phyloP scores from a whole-genome alignment of 2,113 vertebrate genomes.

The Zapornia atra region DNA sequence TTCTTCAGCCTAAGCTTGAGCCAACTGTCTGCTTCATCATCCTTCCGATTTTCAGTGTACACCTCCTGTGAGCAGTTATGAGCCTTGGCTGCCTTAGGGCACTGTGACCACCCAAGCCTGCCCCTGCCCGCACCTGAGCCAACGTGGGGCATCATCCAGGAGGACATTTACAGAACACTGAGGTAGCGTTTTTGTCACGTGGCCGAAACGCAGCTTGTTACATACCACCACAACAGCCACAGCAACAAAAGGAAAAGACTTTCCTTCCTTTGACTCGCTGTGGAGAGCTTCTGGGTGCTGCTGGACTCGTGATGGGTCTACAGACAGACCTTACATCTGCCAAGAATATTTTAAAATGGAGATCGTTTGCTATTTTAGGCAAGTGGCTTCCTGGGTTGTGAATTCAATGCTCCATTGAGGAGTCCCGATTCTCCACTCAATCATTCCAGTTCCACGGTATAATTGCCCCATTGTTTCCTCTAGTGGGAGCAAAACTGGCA shows the following conservation, averaged over 20 bases:
- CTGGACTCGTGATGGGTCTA: neutral
- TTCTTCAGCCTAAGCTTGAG: neutral
- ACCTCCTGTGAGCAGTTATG: fast-evolving
- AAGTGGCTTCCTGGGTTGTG: neutral
- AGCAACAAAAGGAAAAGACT: neutral
- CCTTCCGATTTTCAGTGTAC: neutral
- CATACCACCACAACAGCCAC: neutral
- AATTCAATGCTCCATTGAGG: neutral
- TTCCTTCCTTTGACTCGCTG: neutral
- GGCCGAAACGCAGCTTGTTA: neutral
- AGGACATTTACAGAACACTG: neutral
- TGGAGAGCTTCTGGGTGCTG: neutral
- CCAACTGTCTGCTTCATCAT: neutral
- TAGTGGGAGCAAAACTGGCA: neutral
- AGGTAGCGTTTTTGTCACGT: neutral
- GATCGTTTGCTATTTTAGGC: neutral
- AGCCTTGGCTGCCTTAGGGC: neutral
- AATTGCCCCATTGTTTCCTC: slow-evolving; percentile 8
- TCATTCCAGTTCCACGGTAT: neutral
- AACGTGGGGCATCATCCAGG: neutral
- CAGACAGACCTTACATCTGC: neutral
- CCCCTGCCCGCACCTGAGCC: neutral
- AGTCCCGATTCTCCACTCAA: neutral
- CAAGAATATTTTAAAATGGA: neutral
- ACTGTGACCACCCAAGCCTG: neutral